phyloP scores from a whole-genome alignment of 2,888 invertebrate species.

The Tanytarsus gracilentus region DNA sequence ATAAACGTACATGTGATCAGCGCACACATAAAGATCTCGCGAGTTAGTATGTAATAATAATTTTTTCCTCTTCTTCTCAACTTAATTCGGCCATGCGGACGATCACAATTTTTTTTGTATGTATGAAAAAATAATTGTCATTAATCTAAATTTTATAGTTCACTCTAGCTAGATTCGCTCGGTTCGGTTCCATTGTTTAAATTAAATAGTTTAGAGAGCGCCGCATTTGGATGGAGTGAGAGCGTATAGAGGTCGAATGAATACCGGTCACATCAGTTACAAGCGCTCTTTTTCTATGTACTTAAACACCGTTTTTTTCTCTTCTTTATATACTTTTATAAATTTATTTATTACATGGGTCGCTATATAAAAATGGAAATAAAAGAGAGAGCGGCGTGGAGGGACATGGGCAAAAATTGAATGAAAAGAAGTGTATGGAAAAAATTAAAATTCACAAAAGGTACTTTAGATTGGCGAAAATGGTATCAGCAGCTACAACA shows the following conservation, averaged over 20 bases:
- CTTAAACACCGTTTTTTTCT: background rate
- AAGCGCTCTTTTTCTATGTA: background rate
- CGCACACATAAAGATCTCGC: conserved; percentile 13
- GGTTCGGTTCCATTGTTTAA: conserved; percentile 2
- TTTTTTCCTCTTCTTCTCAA: no score
- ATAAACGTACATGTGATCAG: background rate
- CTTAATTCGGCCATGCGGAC: conserved; percentile 5
- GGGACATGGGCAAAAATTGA: background rate
- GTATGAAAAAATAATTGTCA: background rate
- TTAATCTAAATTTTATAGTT: background rate
- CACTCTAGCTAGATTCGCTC: background rate
- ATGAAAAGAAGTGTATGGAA: background rate
- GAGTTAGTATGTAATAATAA: background rate
- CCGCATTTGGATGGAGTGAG: no score
- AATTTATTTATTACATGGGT: background rate
- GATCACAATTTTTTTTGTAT: no score
- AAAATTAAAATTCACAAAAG: conserved; percentile 18
- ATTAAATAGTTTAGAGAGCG: no score
- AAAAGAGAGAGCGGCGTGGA: conserved; percentile 1
- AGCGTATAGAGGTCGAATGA: conserved; percentile 15
- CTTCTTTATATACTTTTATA: background rate
- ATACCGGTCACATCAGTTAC: conserved; percentile 7
- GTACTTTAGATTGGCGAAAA: conserved; percentile 6
- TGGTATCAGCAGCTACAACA: no score
- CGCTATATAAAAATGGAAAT: conserved; percentile 2